Base-by-base conservation (phyloP, 2,113 vertebrate genomes). In the Leucopsar rothschildi region DNA sequence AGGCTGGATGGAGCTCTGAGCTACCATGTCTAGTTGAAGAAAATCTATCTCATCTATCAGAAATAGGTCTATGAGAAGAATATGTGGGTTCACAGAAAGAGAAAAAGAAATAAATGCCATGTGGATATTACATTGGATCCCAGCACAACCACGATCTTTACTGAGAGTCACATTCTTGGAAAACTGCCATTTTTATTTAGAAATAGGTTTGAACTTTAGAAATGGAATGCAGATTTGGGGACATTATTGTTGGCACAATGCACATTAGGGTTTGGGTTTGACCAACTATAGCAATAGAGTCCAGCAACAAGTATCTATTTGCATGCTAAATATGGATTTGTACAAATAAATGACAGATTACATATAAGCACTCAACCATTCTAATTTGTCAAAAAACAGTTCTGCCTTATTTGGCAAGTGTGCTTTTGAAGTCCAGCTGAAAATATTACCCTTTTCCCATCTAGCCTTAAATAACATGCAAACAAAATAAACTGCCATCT, bases 271-370 rank as follows among this genome's bases (percentile, higher is more conserved):
- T 25, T 90, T 92, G 76, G 37, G 21, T 42, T 70, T 94, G 68
- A 90, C 75, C 42, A 80, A 12, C 33, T 88, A 80, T 6, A 88
- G 59, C 86, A 94, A 73, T 9, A 66, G 23, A 72, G 42, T 70
- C 86, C 52, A 73, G 68, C 64, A 39, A 47, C 59, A 93, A 86
- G 39, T 78, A 91, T 70, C 33, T 86, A 47, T 94, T 88, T 86
- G 13, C 68, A 78, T 25, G 52, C 24, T 92, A 95, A 86, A 78
- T 90, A 73, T 44, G 29, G 76, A 64, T 78, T 93, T 1, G 13
- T 61, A 88, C 52, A 92, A 93, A 85, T 75, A 95, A 95, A 92
- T 73, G 68, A 86, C 64, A 88, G 71, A 73, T 92, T 86, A 50
- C 33, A 45, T 70, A 21, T 28, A 83, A 86, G 29, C 35, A 55